These are phyloP conservation scores for Melopsittacus undulatus DNA, from an alignment of 2,797 vertebrate species.

Conservation along the genomic window DNA sequence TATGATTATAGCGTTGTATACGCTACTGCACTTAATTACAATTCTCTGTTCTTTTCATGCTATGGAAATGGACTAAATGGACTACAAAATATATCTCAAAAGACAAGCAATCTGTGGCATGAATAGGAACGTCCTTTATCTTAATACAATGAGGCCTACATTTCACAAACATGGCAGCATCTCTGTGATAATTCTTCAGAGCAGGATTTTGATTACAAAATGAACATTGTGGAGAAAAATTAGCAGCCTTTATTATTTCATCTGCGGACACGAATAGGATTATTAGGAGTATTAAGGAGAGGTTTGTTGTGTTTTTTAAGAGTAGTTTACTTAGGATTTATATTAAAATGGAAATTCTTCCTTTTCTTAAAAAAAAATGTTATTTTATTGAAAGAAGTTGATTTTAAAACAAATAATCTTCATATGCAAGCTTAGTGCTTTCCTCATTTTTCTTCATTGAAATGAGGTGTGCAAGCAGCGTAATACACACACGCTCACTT, in stretches of 20 bases:
- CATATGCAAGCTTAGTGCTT: not conserved
- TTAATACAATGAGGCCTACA: slow-evolving; percentile 53
- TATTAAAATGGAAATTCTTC: not conserved
- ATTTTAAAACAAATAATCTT: not conserved
- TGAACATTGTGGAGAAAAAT: slow-evolving; percentile 35
- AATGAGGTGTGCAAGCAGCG: not conserved
- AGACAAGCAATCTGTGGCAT: slow-evolving; percentile 69
- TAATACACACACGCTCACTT: not conserved
- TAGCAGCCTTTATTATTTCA: slow-evolving; percentile 46
- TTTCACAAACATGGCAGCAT: slow-evolving; percentile 59
- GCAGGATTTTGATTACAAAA: slow-evolving; percentile 65
- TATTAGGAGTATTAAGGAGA: slow-evolving; percentile 43
- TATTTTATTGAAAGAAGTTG: not conserved
- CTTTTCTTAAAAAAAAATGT: not conserved
- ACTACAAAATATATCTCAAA: slow-evolving; percentile 73
- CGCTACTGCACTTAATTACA: slow-evolving; percentile 66
- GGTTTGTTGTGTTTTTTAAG: not conserved
- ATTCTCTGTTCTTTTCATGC: slow-evolving; percentile 65
- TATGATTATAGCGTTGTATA: slow-evolving; percentile 55
- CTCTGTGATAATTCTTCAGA: not conserved
- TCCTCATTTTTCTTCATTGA: not conserved
- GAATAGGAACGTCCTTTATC: slow-evolving; percentile 73
- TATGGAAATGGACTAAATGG: slow-evolving; percentile 72
- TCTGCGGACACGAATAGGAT: slow-evolving; percentile 26
- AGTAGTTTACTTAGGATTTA: not conserved